phyloP scores from a whole-genome alignment of 2,113 vertebrate genomes.

The Amblyornis subalaris region DNA sequence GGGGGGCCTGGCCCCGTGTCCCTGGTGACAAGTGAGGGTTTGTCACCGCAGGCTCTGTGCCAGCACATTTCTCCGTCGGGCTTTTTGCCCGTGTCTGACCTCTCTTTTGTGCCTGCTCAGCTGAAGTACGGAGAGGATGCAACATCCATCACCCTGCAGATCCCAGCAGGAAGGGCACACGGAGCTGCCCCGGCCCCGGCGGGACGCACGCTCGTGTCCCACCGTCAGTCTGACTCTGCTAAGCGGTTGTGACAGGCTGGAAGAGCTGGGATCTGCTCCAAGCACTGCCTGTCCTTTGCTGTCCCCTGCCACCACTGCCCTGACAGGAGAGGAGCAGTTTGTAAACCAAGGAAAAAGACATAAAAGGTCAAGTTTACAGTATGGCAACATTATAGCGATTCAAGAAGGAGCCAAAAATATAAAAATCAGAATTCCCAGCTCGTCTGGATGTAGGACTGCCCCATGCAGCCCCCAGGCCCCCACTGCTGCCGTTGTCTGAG shows the following conservation, averaged over 20 bases:
- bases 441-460: background rate
- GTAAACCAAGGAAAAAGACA: background rate
- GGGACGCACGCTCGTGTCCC: background rate
- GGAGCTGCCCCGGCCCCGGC: background rate
- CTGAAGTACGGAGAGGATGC: background rate
- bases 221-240: background rate
- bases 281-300: background rate
- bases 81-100: background rate
- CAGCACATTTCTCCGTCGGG: background rate
- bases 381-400: background rate
- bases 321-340: background rate
- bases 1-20: rapidly evolving
- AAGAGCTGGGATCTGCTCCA: background rate
- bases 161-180: background rate
- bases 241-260: background rate
- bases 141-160: background rate
- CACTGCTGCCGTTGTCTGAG: rapidly evolving
- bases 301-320: background rate
- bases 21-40: rapidly evolving
- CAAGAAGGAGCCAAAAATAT: background rate
- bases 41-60: background rate
- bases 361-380: background rate
- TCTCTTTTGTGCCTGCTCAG: background rate
- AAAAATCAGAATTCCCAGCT: background rate
- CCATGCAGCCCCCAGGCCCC: rapidly evolving